Conservation (phyloP, 2,113 vertebrate species). For the Pholis gunnellus region DNA sequence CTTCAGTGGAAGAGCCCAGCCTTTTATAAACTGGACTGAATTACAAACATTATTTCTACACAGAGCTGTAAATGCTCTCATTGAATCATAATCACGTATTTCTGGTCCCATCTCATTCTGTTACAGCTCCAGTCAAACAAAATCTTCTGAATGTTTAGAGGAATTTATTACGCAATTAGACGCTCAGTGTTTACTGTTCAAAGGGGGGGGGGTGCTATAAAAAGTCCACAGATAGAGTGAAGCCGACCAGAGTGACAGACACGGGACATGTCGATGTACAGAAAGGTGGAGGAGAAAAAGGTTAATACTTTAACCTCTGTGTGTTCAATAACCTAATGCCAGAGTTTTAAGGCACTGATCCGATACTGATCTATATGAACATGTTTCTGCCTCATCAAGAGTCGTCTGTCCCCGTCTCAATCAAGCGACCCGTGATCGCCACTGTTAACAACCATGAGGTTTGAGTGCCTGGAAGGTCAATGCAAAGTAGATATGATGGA, state of each 20-base stretch:
- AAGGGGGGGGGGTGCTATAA: background rate
- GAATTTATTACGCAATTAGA: conserved; percentile 12
- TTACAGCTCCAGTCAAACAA: background rate
- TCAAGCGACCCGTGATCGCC: background rate
- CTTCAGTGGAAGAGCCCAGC: background rate
- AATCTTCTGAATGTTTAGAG: background rate
- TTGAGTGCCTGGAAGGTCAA: background rate
- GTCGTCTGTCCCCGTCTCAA: background rate
- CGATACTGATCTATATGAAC: background rate
- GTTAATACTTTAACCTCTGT: background rate
- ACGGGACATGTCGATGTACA: conserved; percentile 16
- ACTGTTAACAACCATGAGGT: background rate
- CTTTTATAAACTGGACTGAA: background rate
- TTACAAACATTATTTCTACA: background rate
- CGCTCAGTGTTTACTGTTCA: conserved; percentile 9
- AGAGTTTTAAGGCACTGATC: background rate
- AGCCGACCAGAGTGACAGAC: background rate
- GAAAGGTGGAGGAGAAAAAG: background rate
- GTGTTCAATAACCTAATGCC: background rate
- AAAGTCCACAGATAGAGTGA: background rate
- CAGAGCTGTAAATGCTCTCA: background rate
- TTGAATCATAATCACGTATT: background rate
- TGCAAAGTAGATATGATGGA: background rate
- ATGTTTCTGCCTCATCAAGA: background rate
- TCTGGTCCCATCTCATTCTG: background rate